Conservation (phyloP, 2,888 invertebrate genomes). For the Synanthedon tipuliformis region DNA sequence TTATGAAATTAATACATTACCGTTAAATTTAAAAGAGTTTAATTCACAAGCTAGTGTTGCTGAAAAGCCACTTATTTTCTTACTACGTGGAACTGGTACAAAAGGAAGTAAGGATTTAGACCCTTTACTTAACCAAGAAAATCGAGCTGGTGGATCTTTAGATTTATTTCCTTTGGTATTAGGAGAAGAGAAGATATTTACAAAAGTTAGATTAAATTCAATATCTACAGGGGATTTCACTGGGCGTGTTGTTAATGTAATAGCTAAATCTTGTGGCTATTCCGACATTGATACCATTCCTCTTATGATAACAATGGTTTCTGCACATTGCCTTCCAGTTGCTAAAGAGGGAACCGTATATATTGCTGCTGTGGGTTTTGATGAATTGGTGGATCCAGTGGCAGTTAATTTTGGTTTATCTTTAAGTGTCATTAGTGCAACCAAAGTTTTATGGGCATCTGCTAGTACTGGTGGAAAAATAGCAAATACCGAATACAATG, state of each 20-base stretch:
- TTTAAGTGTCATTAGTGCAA: conserved; percentile 25
- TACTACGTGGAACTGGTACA: conserved; percentile 29
- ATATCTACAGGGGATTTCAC: conserved; percentile 27
- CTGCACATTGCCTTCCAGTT: conserved; percentile 46
- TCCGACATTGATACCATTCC: conserved; percentile 22
- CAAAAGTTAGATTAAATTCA: conserved; percentile 24
- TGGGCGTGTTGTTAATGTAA: conserved; percentile 27
- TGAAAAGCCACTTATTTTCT: conserved; percentile 39
- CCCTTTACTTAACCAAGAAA: conserved; percentile 37
- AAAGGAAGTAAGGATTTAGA: conserved; percentile 41
- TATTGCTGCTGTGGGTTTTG: conserved; percentile 39
- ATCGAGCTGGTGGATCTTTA: conserved; percentile 43
- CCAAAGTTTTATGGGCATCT: conserved; percentile 44
- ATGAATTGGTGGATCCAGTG: conserved; percentile 22
- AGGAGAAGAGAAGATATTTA: conserved; percentile 35
- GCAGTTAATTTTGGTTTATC: conserved; percentile 43
- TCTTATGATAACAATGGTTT: conserved; percentile 42
- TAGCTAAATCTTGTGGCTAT: conserved; percentile 18
- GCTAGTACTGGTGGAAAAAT: conserved; percentile 31
- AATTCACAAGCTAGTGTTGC: conserved; percentile 22
- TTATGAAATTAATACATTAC: conserved; percentile 18
- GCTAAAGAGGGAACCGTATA: conserved; percentile 46
- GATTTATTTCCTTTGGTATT: conserved; percentile 48
- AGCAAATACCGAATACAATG: conserved; percentile 29
- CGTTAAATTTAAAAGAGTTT: conserved; percentile 33